Evolutionary conservation across 2,113 vertebrate genomes (phyloP).

Genomic region (Corydoras maculifer): DNA sequence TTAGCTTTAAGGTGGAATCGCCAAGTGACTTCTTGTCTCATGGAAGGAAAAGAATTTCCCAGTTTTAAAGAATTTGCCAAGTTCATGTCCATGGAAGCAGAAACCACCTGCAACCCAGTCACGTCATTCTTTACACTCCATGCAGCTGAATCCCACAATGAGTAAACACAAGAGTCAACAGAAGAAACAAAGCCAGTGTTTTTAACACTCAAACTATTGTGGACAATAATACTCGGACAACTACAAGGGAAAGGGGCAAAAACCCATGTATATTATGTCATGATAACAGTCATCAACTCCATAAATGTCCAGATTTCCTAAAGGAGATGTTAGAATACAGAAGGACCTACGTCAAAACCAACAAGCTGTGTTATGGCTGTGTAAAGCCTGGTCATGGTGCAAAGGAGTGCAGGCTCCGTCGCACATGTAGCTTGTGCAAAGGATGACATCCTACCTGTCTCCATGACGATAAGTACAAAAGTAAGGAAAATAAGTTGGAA

Average conservation of each 20-base stretch:
- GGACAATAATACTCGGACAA: neutral
- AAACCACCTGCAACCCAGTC: conserved; percentile 23
- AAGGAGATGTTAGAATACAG: neutral
- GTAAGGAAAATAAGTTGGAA: neutral
- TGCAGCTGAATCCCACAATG: neutral
- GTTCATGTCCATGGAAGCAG: conserved; percentile 19
- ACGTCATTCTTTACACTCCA: conserved; percentile 10
- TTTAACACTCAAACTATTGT: neutral
- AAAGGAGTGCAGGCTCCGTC: neutral
- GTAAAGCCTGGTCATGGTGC: neutral
- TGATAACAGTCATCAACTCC: neutral
- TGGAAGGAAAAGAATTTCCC: conserved; percentile 6
- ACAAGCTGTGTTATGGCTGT: neutral
- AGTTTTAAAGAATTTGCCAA: conserved; percentile 21
- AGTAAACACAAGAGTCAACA: neutral
- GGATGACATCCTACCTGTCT: neutral
- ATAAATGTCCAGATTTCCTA: neutral
- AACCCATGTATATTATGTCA: neutral
- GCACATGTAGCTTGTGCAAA: neutral
- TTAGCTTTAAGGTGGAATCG: conserved; percentile 12
- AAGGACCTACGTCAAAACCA: neutral
- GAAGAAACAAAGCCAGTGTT: conserved; percentile 18
- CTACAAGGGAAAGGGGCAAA: neutral
- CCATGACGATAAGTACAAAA: neutral
- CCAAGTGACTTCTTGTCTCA: conserved; percentile 8